A percentile compares a stretch with the other conserved stretches of the same genome.
These are phyloP conservation scores for Andricus curvator DNA, from an alignment of 2,888 invertebrate species.

Conservation along the genomic window DNA sequence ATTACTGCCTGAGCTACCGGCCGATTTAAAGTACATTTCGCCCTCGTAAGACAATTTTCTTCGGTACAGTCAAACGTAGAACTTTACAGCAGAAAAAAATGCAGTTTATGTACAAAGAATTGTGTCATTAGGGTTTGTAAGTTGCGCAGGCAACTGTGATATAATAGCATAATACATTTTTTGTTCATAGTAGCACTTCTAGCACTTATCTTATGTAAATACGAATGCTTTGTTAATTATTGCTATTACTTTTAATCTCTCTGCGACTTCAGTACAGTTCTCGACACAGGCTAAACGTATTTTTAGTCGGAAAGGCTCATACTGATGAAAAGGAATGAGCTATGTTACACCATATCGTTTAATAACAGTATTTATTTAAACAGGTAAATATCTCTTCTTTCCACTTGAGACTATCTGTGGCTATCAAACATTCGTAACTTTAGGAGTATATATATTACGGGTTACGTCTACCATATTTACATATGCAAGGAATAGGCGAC, in stretches of 20 bases:
- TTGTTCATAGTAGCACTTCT: constrained; percentile 21
- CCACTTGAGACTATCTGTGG: constrained; percentile 43
- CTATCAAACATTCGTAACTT: constrained; percentile 35
- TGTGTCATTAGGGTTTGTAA: constrained; percentile 57
- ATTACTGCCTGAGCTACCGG: no score
- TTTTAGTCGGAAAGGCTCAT: not conserved
- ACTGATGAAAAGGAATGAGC: not conserved
- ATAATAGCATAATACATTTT: constrained; percentile 68
- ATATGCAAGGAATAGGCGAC: not conserved
- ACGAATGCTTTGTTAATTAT: constrained; percentile 18
- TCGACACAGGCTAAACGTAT: not conserved
- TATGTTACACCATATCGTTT: constrained; percentile 43
- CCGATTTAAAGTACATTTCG: no score
- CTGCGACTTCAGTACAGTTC: no score
- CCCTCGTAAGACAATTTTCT: no score
- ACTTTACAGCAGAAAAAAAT: not conserved
- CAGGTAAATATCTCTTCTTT: constrained; percentile 45
- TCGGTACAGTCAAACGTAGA: not conserved
- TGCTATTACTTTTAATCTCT: constrained; percentile 2
- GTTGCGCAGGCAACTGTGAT: constrained; percentile 73
- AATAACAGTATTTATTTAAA: constrained; percentile 62
- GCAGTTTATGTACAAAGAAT: constrained; percentile 47
- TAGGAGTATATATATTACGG: constrained; percentile 15
- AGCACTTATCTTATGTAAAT: constrained; percentile 23
- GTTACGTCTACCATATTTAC: constrained; percentile 24